Evolutionary conservation across 1,140 invertebrate species (phyloP).

Genomic region (Trichonephila clavipes): DNA sequence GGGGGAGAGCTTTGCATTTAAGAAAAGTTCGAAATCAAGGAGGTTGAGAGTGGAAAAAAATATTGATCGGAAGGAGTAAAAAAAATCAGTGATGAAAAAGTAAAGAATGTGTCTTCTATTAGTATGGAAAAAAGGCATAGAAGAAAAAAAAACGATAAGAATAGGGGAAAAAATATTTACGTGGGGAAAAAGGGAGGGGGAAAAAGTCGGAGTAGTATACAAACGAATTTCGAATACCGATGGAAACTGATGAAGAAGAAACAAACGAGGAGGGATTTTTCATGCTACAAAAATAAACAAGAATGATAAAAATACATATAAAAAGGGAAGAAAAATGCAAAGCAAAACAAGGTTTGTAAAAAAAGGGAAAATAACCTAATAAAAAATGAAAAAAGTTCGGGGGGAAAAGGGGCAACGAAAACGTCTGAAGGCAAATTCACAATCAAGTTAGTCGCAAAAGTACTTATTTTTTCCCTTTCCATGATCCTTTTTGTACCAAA

Average conservation of each 20-base stretch:
- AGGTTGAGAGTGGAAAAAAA: not conserved
- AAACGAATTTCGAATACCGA: constrained; percentile 65
- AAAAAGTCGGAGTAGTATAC: not conserved
- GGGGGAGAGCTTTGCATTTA: constrained; percentile 44
- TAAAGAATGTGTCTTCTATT: constrained; percentile 30
- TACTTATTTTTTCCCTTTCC: constrained; percentile 33
- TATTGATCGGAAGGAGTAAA: not conserved
- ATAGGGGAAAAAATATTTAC: not conserved
- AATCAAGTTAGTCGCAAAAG: constrained; percentile 71
- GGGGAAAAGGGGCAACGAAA: constrained; percentile 23
- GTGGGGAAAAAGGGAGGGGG: not conserved
- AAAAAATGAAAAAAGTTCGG: constrained; percentile 2
- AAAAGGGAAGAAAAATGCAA: not conserved
- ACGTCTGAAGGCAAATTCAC: constrained; percentile 71
- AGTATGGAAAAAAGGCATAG: not conserved
- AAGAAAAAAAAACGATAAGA: not conserved
- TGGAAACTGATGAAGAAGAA: constrained; percentile 69
- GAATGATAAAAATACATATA: constrained; percentile 17
- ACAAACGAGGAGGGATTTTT: constrained; percentile 39
- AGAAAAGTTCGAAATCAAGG: not conserved
- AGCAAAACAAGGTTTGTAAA: not conserved
- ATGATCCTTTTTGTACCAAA: not conserved
- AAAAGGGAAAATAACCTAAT: not conserved
- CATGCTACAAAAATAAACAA: constrained; percentile 18
- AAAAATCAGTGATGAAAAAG: not conserved